These are phyloP conservation scores for Strigamia crassipes DNA, from an alignment of 2,888 invertebrate genomes.

Conservation along the genomic window DNA sequence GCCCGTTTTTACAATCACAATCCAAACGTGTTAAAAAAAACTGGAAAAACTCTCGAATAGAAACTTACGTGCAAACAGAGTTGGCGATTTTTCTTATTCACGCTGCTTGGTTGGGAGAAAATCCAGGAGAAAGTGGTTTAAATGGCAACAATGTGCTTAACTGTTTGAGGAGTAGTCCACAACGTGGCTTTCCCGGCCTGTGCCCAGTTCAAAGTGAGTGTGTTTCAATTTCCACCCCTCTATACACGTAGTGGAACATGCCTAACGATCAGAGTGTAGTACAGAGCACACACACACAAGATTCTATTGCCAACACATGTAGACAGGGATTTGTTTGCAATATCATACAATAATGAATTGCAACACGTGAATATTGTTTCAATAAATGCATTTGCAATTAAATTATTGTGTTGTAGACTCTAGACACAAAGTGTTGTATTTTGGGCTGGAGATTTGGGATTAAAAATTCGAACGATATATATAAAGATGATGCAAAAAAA, in stretches of 20 bases:
- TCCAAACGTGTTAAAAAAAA: not conserved
- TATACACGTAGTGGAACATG: conserved; percentile 7
- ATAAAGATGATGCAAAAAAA: no score
- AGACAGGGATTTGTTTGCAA: conserved; percentile 40
- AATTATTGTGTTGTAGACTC: not conserved
- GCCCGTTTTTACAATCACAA: not conserved
- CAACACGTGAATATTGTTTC: conserved; percentile 32
- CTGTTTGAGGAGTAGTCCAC: conserved; percentile 39
- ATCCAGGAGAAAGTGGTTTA: not conserved
- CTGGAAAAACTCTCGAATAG: not conserved
- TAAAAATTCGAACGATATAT: not conserved
- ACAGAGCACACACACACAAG: conserved; percentile 38
- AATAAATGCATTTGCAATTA: not conserved
- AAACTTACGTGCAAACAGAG: not conserved
- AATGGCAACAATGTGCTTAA: conserved; percentile 28
- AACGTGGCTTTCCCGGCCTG: conserved; percentile 40
- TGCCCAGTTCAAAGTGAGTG: conserved; percentile 42
- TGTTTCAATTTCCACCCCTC: conserved; percentile 40
- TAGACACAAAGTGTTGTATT: not conserved
- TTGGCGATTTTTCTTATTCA: not conserved
- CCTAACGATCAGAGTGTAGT: conserved; percentile 42
- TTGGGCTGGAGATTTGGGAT: not conserved
- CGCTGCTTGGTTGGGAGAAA: not conserved
- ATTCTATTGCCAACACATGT: conserved; percentile 42
- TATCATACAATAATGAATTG: conserved; percentile 40